Evolutionary conservation across 2,888 invertebrate species (phyloP).

Genomic region (Drosophila paramelanica): DNA sequence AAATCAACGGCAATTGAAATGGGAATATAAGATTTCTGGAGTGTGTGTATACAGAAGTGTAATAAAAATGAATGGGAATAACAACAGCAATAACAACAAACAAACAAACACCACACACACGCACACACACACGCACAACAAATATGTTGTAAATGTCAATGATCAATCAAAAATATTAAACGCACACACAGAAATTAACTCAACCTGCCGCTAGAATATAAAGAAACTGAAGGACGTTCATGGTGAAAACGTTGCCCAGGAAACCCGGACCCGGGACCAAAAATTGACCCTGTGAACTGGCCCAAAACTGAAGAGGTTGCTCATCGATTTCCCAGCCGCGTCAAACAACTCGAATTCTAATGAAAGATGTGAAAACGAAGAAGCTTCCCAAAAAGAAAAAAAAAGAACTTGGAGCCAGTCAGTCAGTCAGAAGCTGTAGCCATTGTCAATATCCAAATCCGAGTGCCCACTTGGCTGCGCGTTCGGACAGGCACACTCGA

Average conservation of each 20-base stretch:
- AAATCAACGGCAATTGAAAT: constrained; percentile 51
- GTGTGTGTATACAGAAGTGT: constrained; percentile 54
- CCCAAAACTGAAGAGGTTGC: constrained; percentile 53
- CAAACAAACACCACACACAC: constrained; percentile 39
- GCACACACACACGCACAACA: constrained; percentile 48
- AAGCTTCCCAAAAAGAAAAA: constrained; percentile 17
- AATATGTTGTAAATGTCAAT: constrained; percentile 83
- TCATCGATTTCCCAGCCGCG: constrained; percentile 50
- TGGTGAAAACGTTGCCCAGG: no score
- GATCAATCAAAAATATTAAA: constrained; percentile 81
- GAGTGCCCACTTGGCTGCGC: constrained; percentile 75
- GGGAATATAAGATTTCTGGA: constrained; percentile 41
- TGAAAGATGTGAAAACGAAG: constrained; percentile 51
- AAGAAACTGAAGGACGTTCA: constrained; percentile 33
- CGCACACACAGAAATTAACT: constrained; percentile 56
- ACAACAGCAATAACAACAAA: constrained; percentile 33
- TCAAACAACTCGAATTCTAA: constrained; percentile 63
- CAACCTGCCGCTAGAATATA: constrained; percentile 10
- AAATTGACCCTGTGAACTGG: constrained; percentile 45
- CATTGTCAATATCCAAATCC: constrained; percentile 75
- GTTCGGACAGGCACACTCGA: constrained; percentile 73
- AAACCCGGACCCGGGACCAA: no score
- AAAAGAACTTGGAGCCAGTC: constrained; percentile 1
- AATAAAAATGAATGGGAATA: constrained; percentile 61
- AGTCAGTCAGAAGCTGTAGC: constrained; percentile 53